phyloP scores from a whole-genome alignment of 2,797 vertebrate genomes.

The Florisuga fusca region DNA sequence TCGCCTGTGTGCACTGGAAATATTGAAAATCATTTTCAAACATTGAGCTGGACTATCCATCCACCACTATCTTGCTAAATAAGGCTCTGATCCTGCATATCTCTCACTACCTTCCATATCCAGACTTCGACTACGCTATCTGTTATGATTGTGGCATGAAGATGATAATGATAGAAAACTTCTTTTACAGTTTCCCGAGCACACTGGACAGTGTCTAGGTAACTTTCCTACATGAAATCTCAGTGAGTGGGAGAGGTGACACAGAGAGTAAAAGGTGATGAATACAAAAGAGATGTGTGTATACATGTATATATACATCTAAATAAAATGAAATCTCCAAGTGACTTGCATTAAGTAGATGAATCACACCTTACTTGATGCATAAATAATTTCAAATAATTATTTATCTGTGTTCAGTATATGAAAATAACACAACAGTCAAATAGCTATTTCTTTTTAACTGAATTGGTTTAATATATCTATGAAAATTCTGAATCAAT shows the following conservation, averaged over 20 bases:
- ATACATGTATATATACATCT: neutral
- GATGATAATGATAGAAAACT: neutral
- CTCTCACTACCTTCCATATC: neutral
- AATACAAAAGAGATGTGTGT: neutral
- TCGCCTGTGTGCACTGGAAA: no score
- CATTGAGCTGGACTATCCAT: no score
- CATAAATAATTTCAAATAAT: neutral
- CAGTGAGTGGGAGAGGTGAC: neutral
- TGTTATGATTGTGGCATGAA: neutral
- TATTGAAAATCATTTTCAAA: no score
- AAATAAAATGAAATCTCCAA: neutral
- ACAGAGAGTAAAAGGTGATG: neutral
- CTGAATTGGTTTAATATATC: neutral
- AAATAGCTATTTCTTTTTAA: neutral
- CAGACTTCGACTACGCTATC: neutral
- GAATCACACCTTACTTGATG: neutral
- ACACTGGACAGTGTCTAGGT: neutral
- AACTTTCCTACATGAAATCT: neutral
- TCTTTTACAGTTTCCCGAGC: neutral
- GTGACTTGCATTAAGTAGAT: neutral
- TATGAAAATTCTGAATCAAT: neutral
- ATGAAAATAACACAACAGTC: neutral
- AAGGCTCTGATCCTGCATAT: neutral
- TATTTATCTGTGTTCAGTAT: neutral
- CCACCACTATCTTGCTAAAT: neutral